Evolutionary conservation across 2,888 invertebrate species (phyloP), one percentile per base, ranked within the genome.

Genomic region (Dorcus hopei): DNA sequence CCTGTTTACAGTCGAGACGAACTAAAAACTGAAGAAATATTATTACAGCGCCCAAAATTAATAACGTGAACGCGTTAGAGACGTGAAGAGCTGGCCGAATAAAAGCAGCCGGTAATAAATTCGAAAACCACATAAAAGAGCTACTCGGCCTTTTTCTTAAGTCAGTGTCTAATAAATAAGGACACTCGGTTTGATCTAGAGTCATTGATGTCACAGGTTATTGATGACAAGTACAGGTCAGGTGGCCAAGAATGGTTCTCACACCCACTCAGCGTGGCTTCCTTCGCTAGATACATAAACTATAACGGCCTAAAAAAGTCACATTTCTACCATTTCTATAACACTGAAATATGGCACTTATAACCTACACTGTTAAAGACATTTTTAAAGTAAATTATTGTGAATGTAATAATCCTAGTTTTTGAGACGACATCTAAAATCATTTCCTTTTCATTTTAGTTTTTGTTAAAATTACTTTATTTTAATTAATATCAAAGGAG

Each of bases 211-310:
- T 76, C 76, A 75, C 70, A 67, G 68, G 70, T 76, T 75, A 76
- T 76, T 76, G 75, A 76, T 76, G 76, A 75, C 74, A 75, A 75
- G 74, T 74, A 68, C 68, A 68, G 75, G 74, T 75, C 76, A 75
- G 73, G 69, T 64, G 60, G 65, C 62, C 50, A 47, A 45, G 57
- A 52, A 55, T 54, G 45, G 62, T 74, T 75, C 74, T 74, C 74
- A 74, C 74, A 75, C 74, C 74, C 73, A 73, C 74, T 66, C 71
- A 66, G 70, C 69, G 54, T 65, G 64, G 54, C 53, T 56, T 59
- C 59, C 40, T 23, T 57, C 58, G 59, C 59, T 51, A 45, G 52
- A 49, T 52, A 59, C 55, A 61, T 58, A 62, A 62, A 62, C 61
- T 62, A 61, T 61, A 61, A 57, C 61, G 63, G 54, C 61, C 61